Evolutionary conservation across 2,888 invertebrate species (phyloP).

Genomic region (Metacarcinus magister): DNA sequence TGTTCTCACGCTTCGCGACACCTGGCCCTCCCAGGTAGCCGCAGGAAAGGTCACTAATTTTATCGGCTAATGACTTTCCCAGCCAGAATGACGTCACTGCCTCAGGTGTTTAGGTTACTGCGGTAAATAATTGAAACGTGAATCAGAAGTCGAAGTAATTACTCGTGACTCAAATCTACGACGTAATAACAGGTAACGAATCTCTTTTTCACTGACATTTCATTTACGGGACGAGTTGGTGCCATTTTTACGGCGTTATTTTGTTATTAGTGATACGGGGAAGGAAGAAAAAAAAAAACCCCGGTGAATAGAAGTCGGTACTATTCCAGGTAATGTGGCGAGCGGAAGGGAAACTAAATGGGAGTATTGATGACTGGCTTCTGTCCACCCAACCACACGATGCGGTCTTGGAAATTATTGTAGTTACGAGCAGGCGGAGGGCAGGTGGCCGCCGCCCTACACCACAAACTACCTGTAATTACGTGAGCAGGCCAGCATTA

Average conservation of each 20-base stretch:
- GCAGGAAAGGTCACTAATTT: constrained; percentile 35
- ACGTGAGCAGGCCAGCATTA: background rate
- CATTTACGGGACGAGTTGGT: background rate
- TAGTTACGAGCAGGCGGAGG: background rate
- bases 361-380: background rate
- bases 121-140: background rate
- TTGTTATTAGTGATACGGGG: background rate
- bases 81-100: background rate
- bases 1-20: background rate
- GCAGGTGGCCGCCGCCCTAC: background rate
- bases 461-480: constrained; percentile 33
- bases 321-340: background rate
- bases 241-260: background rate
- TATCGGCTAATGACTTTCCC: constrained; percentile 11
- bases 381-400: background rate
- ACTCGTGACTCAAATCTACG: background rate
- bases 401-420: constrained; percentile 29
- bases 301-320: background rate
- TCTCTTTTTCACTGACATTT: background rate
- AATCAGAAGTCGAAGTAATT: background rate
- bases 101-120: constrained; percentile 19
- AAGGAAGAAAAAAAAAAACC: background rate
- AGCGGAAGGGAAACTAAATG: constrained; percentile 3
- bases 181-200: background rate
- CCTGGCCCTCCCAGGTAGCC: constrained; percentile 3